Conservation (phyloP, 35 echinoderm and acorn worm species). For the Lytechinus variegatus region DNA sequence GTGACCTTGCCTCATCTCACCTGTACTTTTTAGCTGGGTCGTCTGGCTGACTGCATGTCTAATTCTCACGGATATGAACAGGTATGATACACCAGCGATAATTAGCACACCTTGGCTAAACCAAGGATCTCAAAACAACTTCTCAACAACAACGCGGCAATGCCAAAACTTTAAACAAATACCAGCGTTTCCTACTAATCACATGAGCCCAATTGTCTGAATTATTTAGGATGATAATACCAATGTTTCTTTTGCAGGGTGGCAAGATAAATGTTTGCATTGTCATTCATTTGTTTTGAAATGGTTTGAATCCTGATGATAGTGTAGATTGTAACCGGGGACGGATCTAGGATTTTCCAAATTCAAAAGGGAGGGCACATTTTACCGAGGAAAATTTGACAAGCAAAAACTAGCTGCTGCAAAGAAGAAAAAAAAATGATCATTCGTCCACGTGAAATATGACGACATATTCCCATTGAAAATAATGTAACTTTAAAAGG, state of each 20-base stretch:
- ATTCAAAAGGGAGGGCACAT: too few relatives aligned
- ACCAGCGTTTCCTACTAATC: not conserved
- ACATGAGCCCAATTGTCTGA: not conserved
- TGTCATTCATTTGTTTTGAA: not conserved
- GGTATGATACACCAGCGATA: not conserved
- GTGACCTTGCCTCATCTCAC: not conserved
- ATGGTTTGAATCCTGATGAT: not conserved
- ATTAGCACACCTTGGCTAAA: constrained; percentile 1
- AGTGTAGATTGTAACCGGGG: not conserved
- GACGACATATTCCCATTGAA: too few relatives aligned
- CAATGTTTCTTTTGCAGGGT: not conserved
- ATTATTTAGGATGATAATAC: not conserved
- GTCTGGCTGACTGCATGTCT: not conserved
- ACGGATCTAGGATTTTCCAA: too few relatives aligned
- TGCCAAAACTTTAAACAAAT: constrained; percentile 3
- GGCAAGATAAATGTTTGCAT: not conserved
- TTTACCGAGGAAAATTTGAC: too few relatives aligned
- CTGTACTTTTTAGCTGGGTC: not conserved
- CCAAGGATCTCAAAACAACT: not conserved
- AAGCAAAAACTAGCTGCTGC: too few relatives aligned
- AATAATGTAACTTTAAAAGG: too few relatives aligned
- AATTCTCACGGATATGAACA: constrained; percentile 2
- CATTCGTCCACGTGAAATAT: too few relatives aligned
- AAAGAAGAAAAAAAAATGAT: too few relatives aligned
- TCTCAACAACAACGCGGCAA: not conserved